Evolutionary conservation across 64 coral and sea anemone genomes (phyloP), one percentile per base, ranked within the genome.

Genomic region (Montipora capricornis): DNA sequence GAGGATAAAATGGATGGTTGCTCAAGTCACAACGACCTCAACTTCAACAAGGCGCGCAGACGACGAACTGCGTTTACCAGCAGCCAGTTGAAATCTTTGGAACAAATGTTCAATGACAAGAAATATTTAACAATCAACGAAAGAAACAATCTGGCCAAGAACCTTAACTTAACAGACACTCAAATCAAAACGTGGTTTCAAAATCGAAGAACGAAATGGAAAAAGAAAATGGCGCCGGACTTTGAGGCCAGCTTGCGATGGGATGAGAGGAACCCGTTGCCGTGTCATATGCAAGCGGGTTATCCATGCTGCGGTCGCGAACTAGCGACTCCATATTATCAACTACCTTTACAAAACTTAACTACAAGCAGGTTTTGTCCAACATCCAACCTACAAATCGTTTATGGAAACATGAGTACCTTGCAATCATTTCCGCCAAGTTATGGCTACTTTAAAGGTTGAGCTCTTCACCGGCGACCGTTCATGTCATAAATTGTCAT

Each of bases 101-200:
- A 99, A 44, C 89, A 99, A 77, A 99, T 94, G 80, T 99, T 99
- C 51, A 92, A 93, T 17, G 89, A 83, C 66, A 99, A 94, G 80
- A 96, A 99, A 89, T 99, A 99, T 52, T 90, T 99, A 20, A 99
- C 98, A 5, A 99, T 99, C 80, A 90, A 81, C 46, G 98, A 99
- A 88, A 87, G 98, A 84, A 94, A 99, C 70, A 88, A 91, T 16
- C 82, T 99, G 5, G 98, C 98, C 3, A 96, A 99, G 77, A 92
- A 80, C 49, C 95, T 99, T 71, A 82, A 92, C 47, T 88, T 99
- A 26, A 94, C 92, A 48, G 94, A 94, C 79, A 96, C 92, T 70
- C 98, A 99, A 90, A 93, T 99, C 11, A 99, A 99, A 94, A 99
- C 98, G 4, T 99, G 98, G 98, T 99, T 99, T 61, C 98, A 99